Conservation (phyloP, 2,888 invertebrate genomes). For the Cephus pulcher region DNA sequence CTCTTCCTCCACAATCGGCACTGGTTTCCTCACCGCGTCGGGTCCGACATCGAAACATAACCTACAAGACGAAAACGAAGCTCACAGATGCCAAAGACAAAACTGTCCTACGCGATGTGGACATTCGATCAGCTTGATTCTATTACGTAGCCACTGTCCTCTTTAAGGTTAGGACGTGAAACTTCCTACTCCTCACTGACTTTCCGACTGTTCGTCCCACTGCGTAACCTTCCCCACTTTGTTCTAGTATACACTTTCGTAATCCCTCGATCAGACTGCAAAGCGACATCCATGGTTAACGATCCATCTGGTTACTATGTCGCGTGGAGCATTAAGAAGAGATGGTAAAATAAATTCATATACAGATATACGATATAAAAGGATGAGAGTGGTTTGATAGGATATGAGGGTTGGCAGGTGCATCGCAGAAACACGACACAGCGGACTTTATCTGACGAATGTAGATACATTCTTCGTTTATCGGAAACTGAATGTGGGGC, state of each 20-base stretch:
- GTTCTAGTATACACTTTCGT: neutral
- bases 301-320: neutral
- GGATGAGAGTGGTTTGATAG: neutral
- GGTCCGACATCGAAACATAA: neutral
- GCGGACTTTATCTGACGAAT: neutral
- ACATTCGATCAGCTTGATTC: neutral
- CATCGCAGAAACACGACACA: neutral
- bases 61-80: neutral
- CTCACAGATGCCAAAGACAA: neutral
- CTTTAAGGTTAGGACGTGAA: neutral
- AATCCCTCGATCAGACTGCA: neutral
- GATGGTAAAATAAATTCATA: neutral
- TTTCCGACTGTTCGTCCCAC: neutral
- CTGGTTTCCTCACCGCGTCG: neutral
- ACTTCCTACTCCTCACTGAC: neutral
- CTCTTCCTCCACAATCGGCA: neutral
- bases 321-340: neutral
- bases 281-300: neutral
- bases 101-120: neutral
- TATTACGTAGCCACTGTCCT: neutral
- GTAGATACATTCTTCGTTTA: slow-evolving; percentile 35
- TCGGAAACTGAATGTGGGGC: slow-evolving; percentile 12
- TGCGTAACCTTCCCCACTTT: neutral
- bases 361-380: neutral
- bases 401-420: neutral